Conservation (phyloP, 1,140 invertebrate species). For the Agrypnia vestita region DNA sequence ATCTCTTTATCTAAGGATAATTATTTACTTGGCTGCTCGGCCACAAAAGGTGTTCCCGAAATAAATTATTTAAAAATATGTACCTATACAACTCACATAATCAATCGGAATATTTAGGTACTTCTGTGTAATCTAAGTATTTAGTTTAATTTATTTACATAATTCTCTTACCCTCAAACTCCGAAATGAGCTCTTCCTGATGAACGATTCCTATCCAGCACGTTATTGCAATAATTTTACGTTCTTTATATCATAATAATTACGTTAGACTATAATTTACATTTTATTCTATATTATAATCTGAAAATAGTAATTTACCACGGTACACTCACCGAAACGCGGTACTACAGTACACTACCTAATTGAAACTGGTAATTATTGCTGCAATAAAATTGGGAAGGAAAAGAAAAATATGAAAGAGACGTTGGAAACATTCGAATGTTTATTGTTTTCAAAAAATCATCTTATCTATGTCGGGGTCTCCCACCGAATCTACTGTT, state of each 20-base stretch:
- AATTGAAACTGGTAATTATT: neutral
- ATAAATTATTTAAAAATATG: too few relatives aligned
- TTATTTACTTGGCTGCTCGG: too few relatives aligned
- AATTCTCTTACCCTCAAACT: neutral
- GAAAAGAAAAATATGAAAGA: neutral
- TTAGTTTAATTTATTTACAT: neutral
- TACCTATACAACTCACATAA: too few relatives aligned
- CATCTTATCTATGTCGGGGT: neutral
- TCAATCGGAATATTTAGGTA: too few relatives aligned
- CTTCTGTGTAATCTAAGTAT: neutral
- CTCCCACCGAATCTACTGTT: neutral
- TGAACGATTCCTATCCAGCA: neutral
- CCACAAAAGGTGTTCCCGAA: too few relatives aligned
- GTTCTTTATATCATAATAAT: neutral
- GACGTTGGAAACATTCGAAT: neutral
- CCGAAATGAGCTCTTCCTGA: neutral
- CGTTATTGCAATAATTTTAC: neutral
- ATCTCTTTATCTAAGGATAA: too few relatives aligned
- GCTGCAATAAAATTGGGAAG: neutral
- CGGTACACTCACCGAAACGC: neutral
- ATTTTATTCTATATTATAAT: too few relatives aligned
- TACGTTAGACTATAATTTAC: too few relatives aligned
- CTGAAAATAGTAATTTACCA: neutral
- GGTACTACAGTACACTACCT: too few relatives aligned
- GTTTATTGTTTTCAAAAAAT: neutral